A percentile compares a stretch with the other conserved stretches of the same genome.
phyloP scores from a whole-genome alignment of 1,140 invertebrate species.

The Heliconius melpomene region DNA sequence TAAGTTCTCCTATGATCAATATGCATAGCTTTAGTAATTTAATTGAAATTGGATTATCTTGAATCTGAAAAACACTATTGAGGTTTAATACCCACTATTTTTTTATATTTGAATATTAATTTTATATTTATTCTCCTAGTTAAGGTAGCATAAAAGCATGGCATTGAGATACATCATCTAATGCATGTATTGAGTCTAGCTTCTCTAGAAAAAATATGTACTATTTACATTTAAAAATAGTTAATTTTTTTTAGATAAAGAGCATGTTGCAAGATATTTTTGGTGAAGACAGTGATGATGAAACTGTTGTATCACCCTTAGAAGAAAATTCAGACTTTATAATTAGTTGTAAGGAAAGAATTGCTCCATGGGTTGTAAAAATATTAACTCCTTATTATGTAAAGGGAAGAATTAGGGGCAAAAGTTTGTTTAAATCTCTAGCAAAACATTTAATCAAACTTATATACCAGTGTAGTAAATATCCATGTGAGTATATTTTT shows the following conservation, averaged over 20 bases:
- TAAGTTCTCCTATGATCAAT: slow-evolving; percentile 36
- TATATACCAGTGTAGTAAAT: slow-evolving; percentile 75
- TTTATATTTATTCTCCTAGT: no score
- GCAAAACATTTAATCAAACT: slow-evolving; percentile 72
- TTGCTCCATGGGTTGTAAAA: slow-evolving; percentile 71
- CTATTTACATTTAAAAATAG: not conserved
- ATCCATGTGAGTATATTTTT: slow-evolving; percentile 64
- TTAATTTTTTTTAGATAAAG: slow-evolving; percentile 68
- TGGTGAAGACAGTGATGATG: slow-evolving; percentile 75
- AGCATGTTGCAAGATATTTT: slow-evolving; percentile 64
- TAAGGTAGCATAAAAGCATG: no score
- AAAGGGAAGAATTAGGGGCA: slow-evolving; percentile 68
- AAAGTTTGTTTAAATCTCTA: slow-evolving; percentile 65
- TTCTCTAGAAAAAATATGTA: not conserved
- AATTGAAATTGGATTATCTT: no score
- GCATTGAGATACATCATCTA: no score
- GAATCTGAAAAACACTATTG: no score
- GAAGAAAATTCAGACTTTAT: slow-evolving; percentile 69
- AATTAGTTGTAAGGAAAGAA: slow-evolving; percentile 74
- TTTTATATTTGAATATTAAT: no score
- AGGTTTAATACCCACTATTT: no score
- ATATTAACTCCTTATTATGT: slow-evolving; percentile 70
- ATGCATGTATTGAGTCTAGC: no score
- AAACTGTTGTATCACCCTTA: slow-evolving; percentile 70
- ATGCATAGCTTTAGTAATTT: not conserved